Percentiles rank a stretch among this genome's conserved stretches.
Conservation (phyloP, 2,797 vertebrate species). For the Nyctalus aviator region DNA sequence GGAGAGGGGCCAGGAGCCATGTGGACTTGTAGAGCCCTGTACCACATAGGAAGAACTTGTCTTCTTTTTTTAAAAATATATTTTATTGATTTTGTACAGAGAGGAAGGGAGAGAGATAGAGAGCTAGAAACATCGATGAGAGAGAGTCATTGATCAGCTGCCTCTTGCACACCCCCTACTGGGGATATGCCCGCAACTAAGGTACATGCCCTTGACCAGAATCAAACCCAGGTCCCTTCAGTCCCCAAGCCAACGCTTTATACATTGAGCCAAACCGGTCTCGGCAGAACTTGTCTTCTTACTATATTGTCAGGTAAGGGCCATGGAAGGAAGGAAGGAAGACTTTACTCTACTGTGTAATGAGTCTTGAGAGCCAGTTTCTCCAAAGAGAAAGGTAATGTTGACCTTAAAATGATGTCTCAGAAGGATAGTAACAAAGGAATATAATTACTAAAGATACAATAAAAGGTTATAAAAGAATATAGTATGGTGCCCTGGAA, state of each 20-base stretch:
- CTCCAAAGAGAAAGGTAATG: neutral
- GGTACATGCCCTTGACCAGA: too few relatives aligned
- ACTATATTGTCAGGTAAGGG: neutral
- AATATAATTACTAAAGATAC: neutral
- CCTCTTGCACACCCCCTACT: too few relatives aligned
- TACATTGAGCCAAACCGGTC: too few relatives aligned
- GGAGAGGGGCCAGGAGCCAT: neutral
- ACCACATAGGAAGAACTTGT: neutral
- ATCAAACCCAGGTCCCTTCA: too few relatives aligned
- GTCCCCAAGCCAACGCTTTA: too few relatives aligned
- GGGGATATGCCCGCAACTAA: too few relatives aligned
- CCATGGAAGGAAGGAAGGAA: neutral
- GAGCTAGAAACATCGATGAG: too few relatives aligned
- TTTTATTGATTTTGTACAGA: too few relatives aligned
- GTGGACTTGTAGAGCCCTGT: neutral
- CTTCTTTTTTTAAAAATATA: too few relatives aligned
- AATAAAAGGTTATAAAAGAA: neutral
- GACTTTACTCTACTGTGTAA: neutral
- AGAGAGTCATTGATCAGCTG: too few relatives aligned
- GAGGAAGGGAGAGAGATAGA: too few relatives aligned
- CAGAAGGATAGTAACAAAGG: neutral
- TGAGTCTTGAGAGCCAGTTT: neutral
- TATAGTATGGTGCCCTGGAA: neutral
- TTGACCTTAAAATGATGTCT: neutral
- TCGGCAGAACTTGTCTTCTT: neutral